Evolutionary conservation across 2,888 invertebrate species (phyloP), one percentile per base, ranked within the genome.

Genomic region (Acrocera orbiculus): DNA sequence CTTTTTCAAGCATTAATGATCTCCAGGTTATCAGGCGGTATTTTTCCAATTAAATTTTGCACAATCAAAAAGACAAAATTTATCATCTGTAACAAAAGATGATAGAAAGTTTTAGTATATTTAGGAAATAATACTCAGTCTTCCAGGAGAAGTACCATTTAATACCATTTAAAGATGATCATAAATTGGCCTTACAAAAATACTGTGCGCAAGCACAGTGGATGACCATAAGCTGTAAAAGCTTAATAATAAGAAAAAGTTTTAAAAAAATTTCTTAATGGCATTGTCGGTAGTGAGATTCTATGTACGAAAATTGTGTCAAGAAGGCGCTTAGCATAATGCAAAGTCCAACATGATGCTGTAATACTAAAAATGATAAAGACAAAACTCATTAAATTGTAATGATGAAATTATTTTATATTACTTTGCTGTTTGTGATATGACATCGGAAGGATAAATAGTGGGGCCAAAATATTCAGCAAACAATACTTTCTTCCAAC

Each of bases 231-330:
- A 16, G 87, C 74, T 2, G 93, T 76, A 57, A 98, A 98, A 40
- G 92, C 73, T 96, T 96, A 98, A 58, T 98, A 98, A 58, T 98
- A 98, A 1, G 76, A 64, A 53, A 90, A 95, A 61, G 96, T 98
- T 67, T 86, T 95, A 59, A 95, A 92, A n/a, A 98, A 68, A 61
- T 96, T 98, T 32, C 73, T 65, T 30, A 95, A 52, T 0, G 98
- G 98, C 98, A 98, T 98, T 3, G 96, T 96, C 6, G 86, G 79
- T 60, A 98, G 92, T 16, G 95, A 96, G 63, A 98, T 98, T 10
- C 96, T 76, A 59, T 98, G 98, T 1, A 98, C 78, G 62, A 95
- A 96, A 35, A 93, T 57, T 1, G 98, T 98, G 62, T 98, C 98
- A 44, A 90, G 61, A 17, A 98, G 62, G 43, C 98, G 69, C 56